Evolutionary conservation across 1,140 invertebrate species (phyloP).

Genomic region (Pomacea maculata): DNA sequence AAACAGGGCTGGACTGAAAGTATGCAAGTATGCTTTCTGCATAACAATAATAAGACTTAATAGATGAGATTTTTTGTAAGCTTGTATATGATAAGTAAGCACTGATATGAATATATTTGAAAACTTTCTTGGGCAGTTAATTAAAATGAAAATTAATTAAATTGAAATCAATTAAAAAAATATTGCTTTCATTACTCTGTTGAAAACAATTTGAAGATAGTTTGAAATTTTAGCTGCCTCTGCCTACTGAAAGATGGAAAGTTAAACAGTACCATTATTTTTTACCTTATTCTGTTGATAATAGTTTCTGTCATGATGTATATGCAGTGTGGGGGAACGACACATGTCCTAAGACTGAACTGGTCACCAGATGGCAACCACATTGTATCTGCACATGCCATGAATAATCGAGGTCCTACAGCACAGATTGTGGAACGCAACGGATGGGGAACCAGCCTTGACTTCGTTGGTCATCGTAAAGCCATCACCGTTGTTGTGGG

Average conservation of each 20-base stretch:
- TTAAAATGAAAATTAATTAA: not conserved
- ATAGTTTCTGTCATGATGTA: not conserved
- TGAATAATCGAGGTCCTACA: constrained; percentile 96
- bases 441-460: constrained; percentile 77
- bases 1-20: too few species aligned
- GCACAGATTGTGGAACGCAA: constrained; percentile 70
- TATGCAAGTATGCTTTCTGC: not conserved
- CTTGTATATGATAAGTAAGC: too few species aligned
- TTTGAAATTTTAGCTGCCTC: too few species aligned
- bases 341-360: constrained; percentile 88
- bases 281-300: too few species aligned
- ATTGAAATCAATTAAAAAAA: not conserved
- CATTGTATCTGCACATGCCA: constrained; percentile 95
- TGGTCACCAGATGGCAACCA: constrained; percentile 99
- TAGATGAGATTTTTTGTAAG: too few species aligned
- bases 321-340: constrained; percentile 85
- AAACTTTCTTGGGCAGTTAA: not conserved
- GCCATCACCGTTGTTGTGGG: constrained; percentile 91
- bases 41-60: not conserved
- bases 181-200: not conserved
- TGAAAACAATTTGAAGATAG: not conserved
- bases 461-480: constrained; percentile 97
- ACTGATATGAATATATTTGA: not conserved
- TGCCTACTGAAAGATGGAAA: too few species aligned
- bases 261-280: too few species aligned